Conservation (phyloP, 2,797 vertebrate genomes). For the Peromyscus attwateri region DNA sequence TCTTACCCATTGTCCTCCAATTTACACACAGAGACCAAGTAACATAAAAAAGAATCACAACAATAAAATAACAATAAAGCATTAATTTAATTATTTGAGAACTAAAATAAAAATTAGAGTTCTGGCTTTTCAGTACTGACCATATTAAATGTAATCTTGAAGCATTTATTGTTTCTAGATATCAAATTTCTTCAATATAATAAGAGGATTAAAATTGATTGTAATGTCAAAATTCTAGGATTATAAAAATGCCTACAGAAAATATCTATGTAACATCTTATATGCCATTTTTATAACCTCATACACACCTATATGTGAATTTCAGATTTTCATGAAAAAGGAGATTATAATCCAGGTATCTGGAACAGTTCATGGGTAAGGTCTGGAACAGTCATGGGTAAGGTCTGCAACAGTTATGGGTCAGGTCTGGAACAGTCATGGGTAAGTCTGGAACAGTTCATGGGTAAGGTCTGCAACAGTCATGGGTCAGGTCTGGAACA, state of each 20-base stretch:
- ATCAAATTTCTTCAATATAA: slow-evolving; percentile 14
- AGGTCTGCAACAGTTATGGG: too few relatives aligned
- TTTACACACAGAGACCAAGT: background rate
- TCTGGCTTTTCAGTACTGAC: background rate
- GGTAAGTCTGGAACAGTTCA: too few relatives aligned
- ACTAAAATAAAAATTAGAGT: slow-evolving; percentile 23
- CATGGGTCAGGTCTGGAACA: too few relatives aligned
- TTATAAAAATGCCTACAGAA: background rate
- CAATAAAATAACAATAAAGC: background rate
- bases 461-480: too few relatives aligned
- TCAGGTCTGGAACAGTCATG: background rate
- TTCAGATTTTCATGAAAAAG: slow-evolving; percentile 26
- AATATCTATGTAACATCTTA: background rate
- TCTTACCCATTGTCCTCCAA: background rate
- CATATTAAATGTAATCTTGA: background rate
- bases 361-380: background rate
- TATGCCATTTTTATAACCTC: background rate
- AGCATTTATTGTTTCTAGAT: slow-evolving; percentile 20
- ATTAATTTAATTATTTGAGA: slow-evolving; percentile 52
- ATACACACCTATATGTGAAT: background rate
- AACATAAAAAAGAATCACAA: slow-evolving; percentile 1
- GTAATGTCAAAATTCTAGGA: background rate
- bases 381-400: too few relatives aligned
- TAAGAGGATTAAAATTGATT: slow-evolving; percentile 38
- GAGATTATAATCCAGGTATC: background rate